Percentiles rank a stretch among this genome's conserved stretches.
These are phyloP conservation scores for Ochotona princeps DNA, from an alignment of 2,113 vertebrate species.

Conservation along the genomic window DNA sequence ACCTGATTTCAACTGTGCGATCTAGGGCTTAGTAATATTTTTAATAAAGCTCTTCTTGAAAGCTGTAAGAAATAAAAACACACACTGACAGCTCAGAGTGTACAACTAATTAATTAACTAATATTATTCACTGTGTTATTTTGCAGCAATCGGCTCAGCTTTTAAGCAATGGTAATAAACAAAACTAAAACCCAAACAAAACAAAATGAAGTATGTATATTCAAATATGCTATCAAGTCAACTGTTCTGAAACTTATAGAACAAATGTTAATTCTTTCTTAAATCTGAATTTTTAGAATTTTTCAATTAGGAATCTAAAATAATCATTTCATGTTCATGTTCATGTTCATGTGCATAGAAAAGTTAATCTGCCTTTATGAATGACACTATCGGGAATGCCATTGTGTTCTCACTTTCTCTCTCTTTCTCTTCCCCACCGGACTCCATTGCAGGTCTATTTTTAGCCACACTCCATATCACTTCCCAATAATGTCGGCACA, in stretches of 20 bases:
- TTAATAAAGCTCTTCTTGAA: conserved; percentile 31
- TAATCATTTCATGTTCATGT: neutral
- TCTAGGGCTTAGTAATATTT: neutral
- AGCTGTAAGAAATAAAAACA: neutral
- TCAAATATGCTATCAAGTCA: neutral
- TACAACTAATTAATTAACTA: conserved; percentile 42
- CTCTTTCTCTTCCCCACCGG: neutral
- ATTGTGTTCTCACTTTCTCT: no score
- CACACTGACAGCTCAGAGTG: neutral
- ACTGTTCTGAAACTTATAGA: neutral
- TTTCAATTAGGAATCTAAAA: neutral
- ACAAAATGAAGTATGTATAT: neutral
- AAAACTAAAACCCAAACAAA: neutral
- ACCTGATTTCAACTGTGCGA: conserved; percentile 52
- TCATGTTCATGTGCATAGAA: no score
- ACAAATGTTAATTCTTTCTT: neutral
- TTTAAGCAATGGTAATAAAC: neutral
- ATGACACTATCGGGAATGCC: no score
- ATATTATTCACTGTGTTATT: neutral
- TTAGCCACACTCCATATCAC: neutral
- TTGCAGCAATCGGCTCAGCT: neutral
- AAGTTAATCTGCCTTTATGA: no score
- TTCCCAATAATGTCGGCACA: neutral
- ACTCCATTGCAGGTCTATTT: no score
- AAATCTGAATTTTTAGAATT: neutral